Base-by-base conservation (phyloP, 2,113 vertebrate species). In the Herpailurus yagouaroundi region DNA sequence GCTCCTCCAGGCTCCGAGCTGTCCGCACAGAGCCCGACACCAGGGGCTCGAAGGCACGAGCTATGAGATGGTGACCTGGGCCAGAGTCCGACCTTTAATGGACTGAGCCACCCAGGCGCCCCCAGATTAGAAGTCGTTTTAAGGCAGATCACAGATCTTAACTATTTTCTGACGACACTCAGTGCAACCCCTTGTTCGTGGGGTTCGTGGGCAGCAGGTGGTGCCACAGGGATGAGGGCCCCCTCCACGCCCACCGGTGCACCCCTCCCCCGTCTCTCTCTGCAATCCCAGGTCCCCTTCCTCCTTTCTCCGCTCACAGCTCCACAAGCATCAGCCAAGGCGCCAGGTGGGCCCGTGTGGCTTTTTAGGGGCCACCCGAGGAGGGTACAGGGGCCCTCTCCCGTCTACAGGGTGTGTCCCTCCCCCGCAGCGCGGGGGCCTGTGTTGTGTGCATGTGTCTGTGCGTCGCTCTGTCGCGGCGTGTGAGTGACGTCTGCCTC, bases 151-250 rank as follows among this genome's bases (percentile, higher is more conserved):
- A 1, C 57, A 23, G 3, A 36, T 89, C 82, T 71, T 85, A 57
- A 77, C 88, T 63, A 63, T 76, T 69, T 94, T 82, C 82, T 60
- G 83, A 92, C 1, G 19, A 83, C n/a, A 52, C 63, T 50, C 29
- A 36, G 18, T 25, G 91, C 63, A 31, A 7, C 25, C 50, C 73
- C 45, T 45, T 45, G 45, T 45, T 45, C 45, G 8, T 45, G 33
- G 52, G 73, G 73, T 5, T 9, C 48, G 50, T 11, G 4, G 82
- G 29, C 36, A 66, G 31, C 84, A 14, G 36, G 33, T 27, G 29
- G 45, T 15, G 41, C 8, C 16, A 21, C 4, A 33, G 18, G 19
- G 83, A 74, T 11, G 27, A 38, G 33, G 16, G 38, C 31, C 57
- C 21, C 29, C 48, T 81, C 21, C 7, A 7, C 1, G 29, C 76